Evolutionary conservation across 1,140 invertebrate genomes (phyloP), one percentile per base, ranked within the genome.

Genomic region (Drosophila sp.): DNA sequence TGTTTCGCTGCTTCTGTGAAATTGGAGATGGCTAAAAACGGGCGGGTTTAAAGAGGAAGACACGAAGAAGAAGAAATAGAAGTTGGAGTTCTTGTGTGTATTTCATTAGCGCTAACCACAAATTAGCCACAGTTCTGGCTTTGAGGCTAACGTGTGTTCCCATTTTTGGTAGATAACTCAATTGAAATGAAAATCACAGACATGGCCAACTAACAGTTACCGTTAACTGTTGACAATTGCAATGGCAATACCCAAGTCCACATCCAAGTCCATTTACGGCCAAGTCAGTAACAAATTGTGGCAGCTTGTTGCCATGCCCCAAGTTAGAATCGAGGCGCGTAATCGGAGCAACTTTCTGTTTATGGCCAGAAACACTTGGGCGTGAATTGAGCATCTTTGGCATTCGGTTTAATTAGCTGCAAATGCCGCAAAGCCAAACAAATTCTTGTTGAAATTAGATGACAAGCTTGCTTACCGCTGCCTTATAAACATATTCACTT

Each of bases 311-410:
- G 65, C 54, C 54, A 76, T 79, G 72, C 72, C 80, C 80, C 78
- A 62, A 40, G 50, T 89, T 87, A 89, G 80, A 89, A 89, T 50
- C 40, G 64, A 46, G 46, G 69, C 34, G 41, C 62, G 46, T 77
- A 84, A 89, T 86, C 80, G 65, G 83, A 80, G 64, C 83, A 75
- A 57, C 51, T 50, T 50, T 53, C 82, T 72, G 25, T 72, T 67
- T 90, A 90, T 90, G 87, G 87, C 64, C 66, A 78, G 38, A 90
- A 86, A 79, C 86, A 90, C 81, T 90, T 90, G 74, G 79, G 76
- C 79, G 87, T 83, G 81, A 87, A 90, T 87, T 83, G 87, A 87
- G 80, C 70, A 83, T 83, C 83, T 83, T 83, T 84, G 83, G 83
- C 79, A 89, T 89, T 89, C 79, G 66, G 66, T 80, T 87, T 89